phyloP scores from a whole-genome alignment of 2,797 vertebrate species.

The Acipenser transmontanus region DNA sequence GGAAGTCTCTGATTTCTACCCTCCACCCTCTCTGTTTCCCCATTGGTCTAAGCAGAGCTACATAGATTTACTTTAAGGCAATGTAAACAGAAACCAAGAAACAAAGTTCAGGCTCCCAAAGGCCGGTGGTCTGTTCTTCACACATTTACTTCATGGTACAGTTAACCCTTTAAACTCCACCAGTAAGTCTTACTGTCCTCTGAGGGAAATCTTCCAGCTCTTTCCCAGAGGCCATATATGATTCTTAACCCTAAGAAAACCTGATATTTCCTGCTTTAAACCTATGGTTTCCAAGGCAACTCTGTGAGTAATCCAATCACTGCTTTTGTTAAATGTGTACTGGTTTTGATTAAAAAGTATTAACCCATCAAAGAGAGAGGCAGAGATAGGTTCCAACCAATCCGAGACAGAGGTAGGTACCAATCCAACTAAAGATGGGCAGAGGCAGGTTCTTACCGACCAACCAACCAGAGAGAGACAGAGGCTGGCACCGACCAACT shows the following conservation, averaged over 20 bases:
- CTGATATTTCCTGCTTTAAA: slow-evolving; percentile 19
- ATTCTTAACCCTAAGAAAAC: slow-evolving; percentile 21
- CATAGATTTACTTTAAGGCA: slow-evolving; percentile 1
- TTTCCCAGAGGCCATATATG: slow-evolving; percentile 14
- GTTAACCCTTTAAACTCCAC: slow-evolving; percentile 19
- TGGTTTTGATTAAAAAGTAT: slow-evolving; percentile 27
- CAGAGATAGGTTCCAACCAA: no score
- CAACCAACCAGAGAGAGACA: no score
- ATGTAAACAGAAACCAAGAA: not conserved
- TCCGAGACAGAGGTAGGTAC: no score
- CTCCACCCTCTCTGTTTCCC: not conserved
- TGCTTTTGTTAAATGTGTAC: slow-evolving; percentile 22
- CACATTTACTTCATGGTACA: slow-evolving; percentile 1
- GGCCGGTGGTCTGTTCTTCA: slow-evolving; percentile 9
- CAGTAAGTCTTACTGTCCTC: not conserved
- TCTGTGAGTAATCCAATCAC: slow-evolving; percentile 17
- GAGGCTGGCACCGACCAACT: no score
- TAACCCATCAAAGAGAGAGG: no score
- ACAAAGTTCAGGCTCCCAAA: slow-evolving; percentile 14
- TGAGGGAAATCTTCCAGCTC: slow-evolving; percentile 10
- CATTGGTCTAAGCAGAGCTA: not conserved
- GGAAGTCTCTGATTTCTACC: not conserved
- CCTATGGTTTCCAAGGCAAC: slow-evolving; percentile 26
- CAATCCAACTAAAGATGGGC: no score
- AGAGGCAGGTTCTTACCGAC: no score